Conservation (phyloP, 1,140 invertebrate genomes). For the Hylyphantes graminicola region DNA sequence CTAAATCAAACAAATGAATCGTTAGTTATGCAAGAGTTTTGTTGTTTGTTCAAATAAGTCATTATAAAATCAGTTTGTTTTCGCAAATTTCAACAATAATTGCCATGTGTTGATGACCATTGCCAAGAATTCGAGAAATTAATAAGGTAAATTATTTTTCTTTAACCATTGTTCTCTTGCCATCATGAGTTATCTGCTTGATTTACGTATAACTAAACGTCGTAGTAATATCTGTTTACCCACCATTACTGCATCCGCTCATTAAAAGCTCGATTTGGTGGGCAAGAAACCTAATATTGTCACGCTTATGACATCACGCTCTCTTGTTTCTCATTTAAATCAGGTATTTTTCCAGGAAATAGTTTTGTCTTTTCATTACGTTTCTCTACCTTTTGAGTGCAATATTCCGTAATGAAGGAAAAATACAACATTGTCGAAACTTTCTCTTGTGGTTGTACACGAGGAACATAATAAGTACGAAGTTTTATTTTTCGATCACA, state of each 20-base stretch:
- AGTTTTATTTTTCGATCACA: neutral
- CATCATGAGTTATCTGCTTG: too few species aligned
- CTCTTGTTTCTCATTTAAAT: conserved; percentile 10
- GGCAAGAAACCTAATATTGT: conserved; percentile 8
- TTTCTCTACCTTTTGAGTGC: neutral
- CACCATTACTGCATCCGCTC: conserved; percentile 32
- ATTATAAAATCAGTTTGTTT: neutral
- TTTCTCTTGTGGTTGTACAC: neutral
- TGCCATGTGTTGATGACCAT: neutral
- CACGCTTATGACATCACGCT: conserved; percentile 1
- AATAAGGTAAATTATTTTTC: conserved; percentile 34
- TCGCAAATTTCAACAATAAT: neutral
- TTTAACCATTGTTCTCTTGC: conserved; percentile 13
- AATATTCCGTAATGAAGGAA: conserved; percentile 7
- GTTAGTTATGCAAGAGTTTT: too few species aligned
- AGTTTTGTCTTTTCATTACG: neutral
- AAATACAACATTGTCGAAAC: neutral
- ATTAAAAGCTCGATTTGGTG: conserved; percentile 21
- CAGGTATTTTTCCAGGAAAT: conserved; percentile 23
- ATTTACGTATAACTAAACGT: conserved; percentile 15
- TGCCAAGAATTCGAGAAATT: conserved; percentile 25
- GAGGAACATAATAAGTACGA: neutral
- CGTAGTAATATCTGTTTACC: conserved; percentile 30
- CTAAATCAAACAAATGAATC: too few species aligned
- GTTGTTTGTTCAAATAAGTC: too few species aligned